Conservation (phyloP, 2,888 invertebrate genomes). For the Stenurella melanura region DNA sequence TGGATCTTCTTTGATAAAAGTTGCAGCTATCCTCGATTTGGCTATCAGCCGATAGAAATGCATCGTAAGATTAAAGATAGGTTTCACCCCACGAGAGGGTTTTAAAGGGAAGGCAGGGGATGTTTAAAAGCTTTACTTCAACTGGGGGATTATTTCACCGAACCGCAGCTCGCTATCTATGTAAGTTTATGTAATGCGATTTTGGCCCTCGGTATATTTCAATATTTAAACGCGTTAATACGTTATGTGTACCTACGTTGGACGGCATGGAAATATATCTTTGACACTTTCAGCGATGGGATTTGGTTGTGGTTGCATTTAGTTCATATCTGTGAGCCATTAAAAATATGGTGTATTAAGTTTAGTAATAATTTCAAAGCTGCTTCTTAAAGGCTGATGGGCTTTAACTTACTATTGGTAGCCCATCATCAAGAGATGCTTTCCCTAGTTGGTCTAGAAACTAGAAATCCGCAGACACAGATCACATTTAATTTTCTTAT, state of each 20-base stretch:
- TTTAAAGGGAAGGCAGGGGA: conserved; percentile 53
- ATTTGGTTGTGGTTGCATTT: no score
- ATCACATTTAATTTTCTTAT: no score
- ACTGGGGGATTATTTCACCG: conserved; percentile 49
- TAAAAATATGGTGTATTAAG: no score
- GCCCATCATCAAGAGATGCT: no score
- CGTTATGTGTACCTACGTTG: not conserved
- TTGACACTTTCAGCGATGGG: not conserved
- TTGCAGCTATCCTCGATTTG: conserved; percentile 15
- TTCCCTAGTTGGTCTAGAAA: no score
- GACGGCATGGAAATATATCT: not conserved
- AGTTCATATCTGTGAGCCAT: no score
- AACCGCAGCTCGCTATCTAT: conserved; percentile 50
- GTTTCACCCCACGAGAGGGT: conserved; percentile 57
- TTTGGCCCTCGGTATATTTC: conserved; percentile 49
- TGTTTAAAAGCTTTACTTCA: conserved; percentile 55
- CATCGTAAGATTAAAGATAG: conserved; percentile 60
- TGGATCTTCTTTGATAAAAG: conserved; percentile 28
- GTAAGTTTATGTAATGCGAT: conserved; percentile 53
- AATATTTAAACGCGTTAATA: conserved; percentile 48
- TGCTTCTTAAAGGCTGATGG: no score
- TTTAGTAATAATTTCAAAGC: no score
- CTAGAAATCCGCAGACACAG: no score
- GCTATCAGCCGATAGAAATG: conserved; percentile 31
- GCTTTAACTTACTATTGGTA: no score